Percentiles rank a stretch among this genome's conserved stretches.
Evolutionary conservation across 2,113 vertebrate species (phyloP).

Genomic region (Pterocles orientalis): DNA sequence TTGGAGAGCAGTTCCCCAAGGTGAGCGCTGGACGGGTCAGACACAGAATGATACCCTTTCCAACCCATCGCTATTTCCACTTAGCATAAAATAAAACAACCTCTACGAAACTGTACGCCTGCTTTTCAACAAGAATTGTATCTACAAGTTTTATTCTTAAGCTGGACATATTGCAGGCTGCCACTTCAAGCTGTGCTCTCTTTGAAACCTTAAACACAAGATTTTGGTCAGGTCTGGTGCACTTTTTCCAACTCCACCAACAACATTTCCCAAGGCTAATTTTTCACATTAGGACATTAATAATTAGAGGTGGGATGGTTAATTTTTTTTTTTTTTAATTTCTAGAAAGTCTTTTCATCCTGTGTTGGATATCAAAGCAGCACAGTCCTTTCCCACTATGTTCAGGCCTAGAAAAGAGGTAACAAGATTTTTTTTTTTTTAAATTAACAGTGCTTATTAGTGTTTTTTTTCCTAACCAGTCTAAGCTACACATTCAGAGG

Average conservation of each 20-base stretch:
- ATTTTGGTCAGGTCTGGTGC: slow-evolving; percentile 5
- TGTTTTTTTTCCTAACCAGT: slow-evolving; percentile 50
- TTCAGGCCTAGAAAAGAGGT: slow-evolving; percentile 55
- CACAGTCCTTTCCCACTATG: slow-evolving; percentile 20
- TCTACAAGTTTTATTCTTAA: neutral
- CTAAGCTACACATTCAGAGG: slow-evolving; percentile 69
- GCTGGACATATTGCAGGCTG: neutral
- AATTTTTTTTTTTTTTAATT: neutral
- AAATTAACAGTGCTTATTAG: slow-evolving; percentile 57
- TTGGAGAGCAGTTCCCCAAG: neutral
- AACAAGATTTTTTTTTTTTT: slow-evolving; percentile 36
- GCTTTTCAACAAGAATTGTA: slow-evolving; percentile 3
- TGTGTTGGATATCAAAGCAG: slow-evolving; percentile 14
- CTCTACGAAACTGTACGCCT: slow-evolving; percentile 11
- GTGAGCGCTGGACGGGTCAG: slow-evolving; percentile 2
- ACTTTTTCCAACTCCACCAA: neutral
- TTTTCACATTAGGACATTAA: slow-evolving; percentile 12
- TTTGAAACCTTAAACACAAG: neutral
- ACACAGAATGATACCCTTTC: neutral
- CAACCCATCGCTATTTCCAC: neutral
- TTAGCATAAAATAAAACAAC: neutral
- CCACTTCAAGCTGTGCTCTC: slow-evolving; percentile 24
- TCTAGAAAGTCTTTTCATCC: slow-evolving; percentile 26
- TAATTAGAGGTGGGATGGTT: neutral
- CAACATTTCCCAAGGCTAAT: neutral